These are phyloP conservation scores for Leucoma salicis DNA, from an alignment of 2,888 invertebrate species.

Conservation along the genomic window DNA sequence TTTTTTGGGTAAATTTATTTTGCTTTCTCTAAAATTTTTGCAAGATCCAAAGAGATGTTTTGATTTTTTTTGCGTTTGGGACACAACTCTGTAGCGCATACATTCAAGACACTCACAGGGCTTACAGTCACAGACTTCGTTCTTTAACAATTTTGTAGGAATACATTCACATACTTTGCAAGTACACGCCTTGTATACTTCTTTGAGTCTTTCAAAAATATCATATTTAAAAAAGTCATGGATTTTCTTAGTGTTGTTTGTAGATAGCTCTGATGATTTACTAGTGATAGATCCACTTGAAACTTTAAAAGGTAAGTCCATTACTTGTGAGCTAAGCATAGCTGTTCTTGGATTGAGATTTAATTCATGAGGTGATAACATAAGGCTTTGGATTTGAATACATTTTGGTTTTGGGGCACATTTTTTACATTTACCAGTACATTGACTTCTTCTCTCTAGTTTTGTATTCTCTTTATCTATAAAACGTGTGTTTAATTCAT, in stretches of 20 bases:
- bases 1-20: slow-evolving; percentile 21
- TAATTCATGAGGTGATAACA: neutral
- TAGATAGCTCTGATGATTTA: neutral
- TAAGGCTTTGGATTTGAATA: neutral
- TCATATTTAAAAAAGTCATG: slow-evolving; percentile 33
- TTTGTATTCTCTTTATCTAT: neutral
- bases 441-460: neutral
- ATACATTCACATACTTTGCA: slow-evolving; percentile 68
- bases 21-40: neutral
- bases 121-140: slow-evolving; percentile 41
- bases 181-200: slow-evolving; percentile 61
- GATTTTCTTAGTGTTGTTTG: neutral
- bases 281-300: neutral
- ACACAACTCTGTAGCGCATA: slow-evolving; percentile 15
- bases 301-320: neutral
- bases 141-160: slow-evolving; percentile 25
- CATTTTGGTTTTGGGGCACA: neutral
- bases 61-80: neutral
- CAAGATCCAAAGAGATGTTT: neutral
- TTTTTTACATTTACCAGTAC: neutral
- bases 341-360: neutral
- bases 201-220: slow-evolving; percentile 53
- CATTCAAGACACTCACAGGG: slow-evolving; percentile 48
- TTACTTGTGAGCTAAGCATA: neutral
- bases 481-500: neutral